Base-by-base conservation (phyloP, 37 sponge, comb jelly and placozoan species). In the Halichondria panicea region DNA sequence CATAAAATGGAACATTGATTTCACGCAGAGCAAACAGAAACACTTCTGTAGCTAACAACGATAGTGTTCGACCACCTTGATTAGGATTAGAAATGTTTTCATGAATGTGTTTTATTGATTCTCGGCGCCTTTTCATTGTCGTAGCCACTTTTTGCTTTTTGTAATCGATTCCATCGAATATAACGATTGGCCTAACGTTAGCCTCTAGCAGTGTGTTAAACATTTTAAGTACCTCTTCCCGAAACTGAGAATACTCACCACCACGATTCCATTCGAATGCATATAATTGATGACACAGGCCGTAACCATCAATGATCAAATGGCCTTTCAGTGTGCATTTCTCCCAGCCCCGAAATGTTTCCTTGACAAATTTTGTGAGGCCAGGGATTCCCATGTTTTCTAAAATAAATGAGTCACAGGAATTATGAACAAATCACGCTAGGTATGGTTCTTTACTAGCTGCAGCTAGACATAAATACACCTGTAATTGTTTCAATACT, bases 321-420 rank as follows among this genome's bases (percentile, higher is more conserved):
- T 57, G 24, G 59, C 76, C 77, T 8, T 19, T 42, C 37, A 82
- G 71, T 11, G 44, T 53, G 41, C 39, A 12, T 19, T 60, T 33
- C 72, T 54, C 41, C 78, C 77, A 76, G 0, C 79, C 64, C 13
- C 63, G 19, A 32, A 61, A 84, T 48, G 28, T 48, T 28, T 63
- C 54, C 44, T 78, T 32, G 12, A 91, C 57, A 53, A 80, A 91
- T 3, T 67, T 55, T 9, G 84, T 82, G 37, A 91, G 60, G 2
- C 84, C 63, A 24, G 36, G 74, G 18, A 91, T 79, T 2, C 92
- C 92, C 92, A 91, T 91, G n/a, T n/a, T n/a, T n/a, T n/a, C n/a
- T n/a, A n/a, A n/a, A n/a, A n/a, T n/a, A n/a, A n/a, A n/a, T n/a
- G n/a, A n/a, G n/a, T n/a, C n/a, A n/a, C n/a, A n/a, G n/a, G n/a